Percentiles rank a stretch among this genome's conserved stretches.
Conservation (phyloP, 2,797 vertebrate genomes). For the Channallabes apus region DNA sequence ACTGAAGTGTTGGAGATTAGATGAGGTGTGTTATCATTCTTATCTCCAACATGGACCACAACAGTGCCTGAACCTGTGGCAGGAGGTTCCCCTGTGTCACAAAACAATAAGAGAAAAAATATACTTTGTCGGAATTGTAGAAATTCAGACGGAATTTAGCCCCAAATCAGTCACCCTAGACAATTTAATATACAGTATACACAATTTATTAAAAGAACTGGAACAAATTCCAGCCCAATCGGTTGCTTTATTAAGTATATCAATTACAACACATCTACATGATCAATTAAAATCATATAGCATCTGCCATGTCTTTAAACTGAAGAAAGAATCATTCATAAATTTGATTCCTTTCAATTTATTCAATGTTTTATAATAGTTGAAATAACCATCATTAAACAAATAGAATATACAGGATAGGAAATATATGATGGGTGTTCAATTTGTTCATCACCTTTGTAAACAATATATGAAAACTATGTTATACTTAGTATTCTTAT, state of each 20-base stretch:
- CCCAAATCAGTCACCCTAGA: too few relatives aligned
- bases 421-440: neutral
- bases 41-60: constrained; percentile 70
- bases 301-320: too few relatives aligned
- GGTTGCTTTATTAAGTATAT: too few relatives aligned
- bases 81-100: constrained; percentile 72
- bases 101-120: neutral
- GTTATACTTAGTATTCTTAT: too few relatives aligned
- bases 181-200: too few relatives aligned
- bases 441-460: neutral
- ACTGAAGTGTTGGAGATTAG: constrained; percentile 57
- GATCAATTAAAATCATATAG: too few relatives aligned
- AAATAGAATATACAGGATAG: neutral
- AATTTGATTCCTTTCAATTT: neutral
- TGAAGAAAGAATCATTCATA: too few relatives aligned
- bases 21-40: constrained; percentile 73
- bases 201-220: too few relatives aligned
- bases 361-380: neutral
- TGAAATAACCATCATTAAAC: neutral
- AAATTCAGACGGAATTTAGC: too few relatives aligned
- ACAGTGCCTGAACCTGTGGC: constrained; percentile 73
- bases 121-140: too few relatives aligned
- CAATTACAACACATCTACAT: too few relatives aligned
- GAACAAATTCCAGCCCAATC: too few relatives aligned
- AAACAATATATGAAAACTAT: neutral